A percentile compares a stretch with the other conserved stretches of the same genome.
These are phyloP conservation scores for Brachyistius frenatus DNA, from an alignment of 2,113 vertebrate species.

Conservation along the genomic window DNA sequence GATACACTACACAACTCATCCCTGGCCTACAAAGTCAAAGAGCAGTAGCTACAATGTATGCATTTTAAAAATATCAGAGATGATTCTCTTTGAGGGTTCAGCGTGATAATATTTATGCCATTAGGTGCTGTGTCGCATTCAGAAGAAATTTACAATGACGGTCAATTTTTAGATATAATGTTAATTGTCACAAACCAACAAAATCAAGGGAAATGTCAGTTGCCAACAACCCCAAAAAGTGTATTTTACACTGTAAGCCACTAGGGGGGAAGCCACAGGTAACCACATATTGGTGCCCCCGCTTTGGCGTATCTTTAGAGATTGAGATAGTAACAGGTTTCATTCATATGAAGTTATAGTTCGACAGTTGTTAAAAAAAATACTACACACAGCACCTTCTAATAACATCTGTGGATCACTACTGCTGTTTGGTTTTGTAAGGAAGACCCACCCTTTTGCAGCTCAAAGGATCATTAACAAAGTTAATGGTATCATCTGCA, in stretches of 20 bases:
- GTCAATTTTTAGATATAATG: too few relatives aligned
- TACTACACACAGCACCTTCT: not conserved
- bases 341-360: not conserved
- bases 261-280: too few relatives aligned
- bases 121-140: not conserved
- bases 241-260: too few relatives aligned
- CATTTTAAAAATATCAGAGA: not conserved
- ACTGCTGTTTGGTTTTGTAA: constrained; percentile 37
- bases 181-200: too few relatives aligned
- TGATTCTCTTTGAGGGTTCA: not conserved
- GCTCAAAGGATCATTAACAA: not conserved
- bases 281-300: too few relatives aligned
- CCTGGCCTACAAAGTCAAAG: constrained; percentile 15
- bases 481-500: constrained; percentile 15
- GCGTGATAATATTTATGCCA: too few relatives aligned
- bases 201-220: too few relatives aligned
- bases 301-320: too few relatives aligned
- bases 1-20: not conserved
- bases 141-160: too few relatives aligned
- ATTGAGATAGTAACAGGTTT: not conserved
- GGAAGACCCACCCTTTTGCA: not conserved
- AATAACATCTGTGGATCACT: not conserved
- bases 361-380: not conserved
- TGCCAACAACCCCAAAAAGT: too few relatives aligned
- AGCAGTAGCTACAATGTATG: constrained; percentile 4